Evolutionary conservation across 2,888 invertebrate species (phyloP).

Genomic region (Ganaspis brasiliensis): DNA sequence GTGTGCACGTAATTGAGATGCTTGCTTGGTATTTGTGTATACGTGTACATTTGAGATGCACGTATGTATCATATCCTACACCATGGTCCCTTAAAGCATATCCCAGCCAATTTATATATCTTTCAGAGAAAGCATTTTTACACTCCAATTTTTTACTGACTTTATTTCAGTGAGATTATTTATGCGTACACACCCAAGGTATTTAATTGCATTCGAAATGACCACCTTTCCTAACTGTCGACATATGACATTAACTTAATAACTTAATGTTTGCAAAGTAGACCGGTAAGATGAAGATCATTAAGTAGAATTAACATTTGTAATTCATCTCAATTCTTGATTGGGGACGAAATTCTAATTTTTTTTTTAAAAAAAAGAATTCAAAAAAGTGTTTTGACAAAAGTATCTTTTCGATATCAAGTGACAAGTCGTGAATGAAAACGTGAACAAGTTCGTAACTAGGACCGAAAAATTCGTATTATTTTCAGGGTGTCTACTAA

Average conservation of each 20-base stretch:
- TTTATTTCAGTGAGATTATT: not conserved
- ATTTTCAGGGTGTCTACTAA: too few relatives aligned
- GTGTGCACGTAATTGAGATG: constrained; percentile 57
- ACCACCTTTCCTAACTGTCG: not conserved
- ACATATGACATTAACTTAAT: not conserved
- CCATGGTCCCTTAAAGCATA: not conserved
- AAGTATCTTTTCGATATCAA: too few relatives aligned
- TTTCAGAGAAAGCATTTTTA: constrained; percentile 30
- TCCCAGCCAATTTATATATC: constrained; percentile 22
- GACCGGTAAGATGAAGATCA: too few relatives aligned
- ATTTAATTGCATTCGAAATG: constrained; percentile 2
- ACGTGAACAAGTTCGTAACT: too few relatives aligned
- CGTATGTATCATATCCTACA: not conserved
- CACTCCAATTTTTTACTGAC: constrained; percentile 32
- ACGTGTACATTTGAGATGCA: not conserved
- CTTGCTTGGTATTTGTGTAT: constrained; percentile 49
- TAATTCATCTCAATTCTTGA: too few relatives aligned
- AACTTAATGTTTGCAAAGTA: too few relatives aligned
- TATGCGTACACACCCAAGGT: not conserved
- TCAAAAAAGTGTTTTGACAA: too few relatives aligned
- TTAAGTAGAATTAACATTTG: too few relatives aligned
- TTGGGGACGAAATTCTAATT: too few relatives aligned
- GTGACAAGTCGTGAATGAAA: too few relatives aligned
- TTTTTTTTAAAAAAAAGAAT: too few relatives aligned
- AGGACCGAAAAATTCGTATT: too few relatives aligned